Base-by-base conservation (phyloP, 2,888 invertebrate species). In the Eupsilia transversa region DNA sequence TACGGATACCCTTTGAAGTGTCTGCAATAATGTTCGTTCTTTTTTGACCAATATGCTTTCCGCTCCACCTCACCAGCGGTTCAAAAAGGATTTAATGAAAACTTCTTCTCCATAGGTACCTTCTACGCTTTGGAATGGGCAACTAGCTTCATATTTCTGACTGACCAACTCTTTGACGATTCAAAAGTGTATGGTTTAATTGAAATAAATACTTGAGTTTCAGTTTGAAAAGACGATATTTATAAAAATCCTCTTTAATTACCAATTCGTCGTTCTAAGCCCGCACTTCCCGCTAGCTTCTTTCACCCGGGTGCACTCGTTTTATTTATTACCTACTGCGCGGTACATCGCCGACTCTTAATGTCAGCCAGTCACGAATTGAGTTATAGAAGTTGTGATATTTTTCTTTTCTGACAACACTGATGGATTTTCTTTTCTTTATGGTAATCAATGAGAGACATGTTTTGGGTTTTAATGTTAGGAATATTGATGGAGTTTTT, bases 351-450 rank as follows among this genome's bases (percentile, higher is more conserved):
- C 60, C 54, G 64, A 75, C 75, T 81, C 66, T 64, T 84, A 84
- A 84, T 84, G 72, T 72, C 60, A 54, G 64, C 73, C 9, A 72
- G 84, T 84, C 84, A 84, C 84, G 84, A 84, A 79, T 83, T 72
- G 83, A 83, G 83, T 83, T 80, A 77, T 69, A 74, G 79, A 82
- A 82, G 54, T 83, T 77, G 43, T 80, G 68, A 73, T 77, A 82
- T 82, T 83, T 83, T 80, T 83, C 77, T 77, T 83, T 30, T 12
- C 60, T 73, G 79, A 76, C 72, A 76, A 76, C 54, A 57, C 82
- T 79, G 69, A 70, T 79, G 69, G 69, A 60, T 82, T 79, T 76
- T 66, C 35, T 76, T 79, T 82, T 60, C 70, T 68, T 76, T 82
- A 70, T 72, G 82, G 38, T 66, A 76, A 82, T 76, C 76, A 82